Evolutionary conservation across 2,797 vertebrate species (phyloP).

Genomic region (Sebastes kiyomatsui): DNA sequence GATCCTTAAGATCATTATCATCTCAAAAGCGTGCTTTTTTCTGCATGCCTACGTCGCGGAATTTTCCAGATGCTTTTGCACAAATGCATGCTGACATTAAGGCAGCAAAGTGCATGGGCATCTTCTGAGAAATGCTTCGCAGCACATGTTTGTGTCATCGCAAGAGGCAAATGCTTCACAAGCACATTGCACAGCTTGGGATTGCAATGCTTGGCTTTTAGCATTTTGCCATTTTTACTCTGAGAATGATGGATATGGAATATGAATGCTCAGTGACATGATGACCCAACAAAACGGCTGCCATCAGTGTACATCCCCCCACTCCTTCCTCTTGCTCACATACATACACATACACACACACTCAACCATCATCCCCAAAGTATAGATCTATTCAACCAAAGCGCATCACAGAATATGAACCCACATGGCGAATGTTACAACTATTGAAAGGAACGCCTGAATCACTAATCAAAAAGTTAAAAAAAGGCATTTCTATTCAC

Average conservation of each 20-base stretch:
- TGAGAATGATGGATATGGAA: conserved; percentile 63
- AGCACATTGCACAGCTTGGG: conserved; percentile 35
- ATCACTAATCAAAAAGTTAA: not conserved
- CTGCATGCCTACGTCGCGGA: not conserved
- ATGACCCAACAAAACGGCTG: conserved; percentile 63
- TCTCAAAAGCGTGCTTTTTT: not conserved
- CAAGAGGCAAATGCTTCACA: conserved; percentile 34
- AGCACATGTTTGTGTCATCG: conserved; percentile 22
- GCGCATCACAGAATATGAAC: conserved; percentile 4
- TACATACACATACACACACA: not conserved
- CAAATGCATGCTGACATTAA: not conserved
- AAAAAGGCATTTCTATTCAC: conserved; percentile 13
- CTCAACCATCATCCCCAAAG: not conserved
- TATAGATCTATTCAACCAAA: not conserved
- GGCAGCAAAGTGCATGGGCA: not conserved
- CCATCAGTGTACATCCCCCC: not conserved
- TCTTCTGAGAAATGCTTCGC: not conserved
- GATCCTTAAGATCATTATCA: not conserved
- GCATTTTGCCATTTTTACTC: conserved; percentile 61
- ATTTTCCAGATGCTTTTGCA: not conserved
- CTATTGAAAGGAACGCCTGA: not conserved
- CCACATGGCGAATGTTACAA: not conserved
- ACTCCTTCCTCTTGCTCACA: not conserved
- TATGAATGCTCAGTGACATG: conserved; percentile 63
- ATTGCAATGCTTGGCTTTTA: conserved; percentile 62